These are phyloP conservation scores for Pocillopora meandrina DNA, from an alignment of 92 coral and sea anemone genomes.

Conservation along the genomic window DNA sequence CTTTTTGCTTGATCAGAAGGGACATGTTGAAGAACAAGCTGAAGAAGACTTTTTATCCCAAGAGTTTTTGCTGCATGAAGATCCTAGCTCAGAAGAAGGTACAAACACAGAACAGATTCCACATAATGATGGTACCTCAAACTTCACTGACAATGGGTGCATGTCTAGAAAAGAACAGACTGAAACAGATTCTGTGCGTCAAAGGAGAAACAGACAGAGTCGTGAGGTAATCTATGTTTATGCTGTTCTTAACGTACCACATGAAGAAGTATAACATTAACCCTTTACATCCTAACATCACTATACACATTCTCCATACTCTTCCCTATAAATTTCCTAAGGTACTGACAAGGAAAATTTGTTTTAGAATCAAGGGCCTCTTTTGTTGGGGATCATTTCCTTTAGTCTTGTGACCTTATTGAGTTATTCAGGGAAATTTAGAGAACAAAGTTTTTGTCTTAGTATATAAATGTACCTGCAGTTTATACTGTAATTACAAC, in stretches of 20 bases:
- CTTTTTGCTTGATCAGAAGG: slow-evolving; percentile 25
- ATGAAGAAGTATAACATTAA: too few relatives aligned
- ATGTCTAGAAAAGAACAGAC: slow-evolving; percentile 24
- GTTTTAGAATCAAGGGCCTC: too few relatives aligned
- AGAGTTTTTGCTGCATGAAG: slow-evolving; percentile 39
- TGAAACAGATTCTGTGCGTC: slow-evolving; percentile 8
- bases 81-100: slow-evolving; percentile 50
- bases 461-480: too few relatives aligned
- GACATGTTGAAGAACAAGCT: slow-evolving; percentile 31
- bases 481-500: too few relatives aligned
- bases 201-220: slow-evolving; percentile 19
- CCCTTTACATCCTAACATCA: too few relatives aligned
- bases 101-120: slow-evolving; percentile 30
- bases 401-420: too few relatives aligned
- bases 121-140: background rate
- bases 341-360: too few relatives aligned
- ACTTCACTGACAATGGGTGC: slow-evolving; percentile 6
- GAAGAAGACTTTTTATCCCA: slow-evolving; percentile 46
- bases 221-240: background rate
- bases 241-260: background rate
- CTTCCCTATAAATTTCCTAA: too few relatives aligned
- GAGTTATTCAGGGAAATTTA: too few relatives aligned
- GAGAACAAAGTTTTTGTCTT: too few relatives aligned
- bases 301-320: too few relatives aligned
- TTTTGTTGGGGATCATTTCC: too few relatives aligned